Evolutionary conservation across 53 echinoderm and acorn worm genomes (phyloP).

Genomic region (Holothuria scabra): DNA sequence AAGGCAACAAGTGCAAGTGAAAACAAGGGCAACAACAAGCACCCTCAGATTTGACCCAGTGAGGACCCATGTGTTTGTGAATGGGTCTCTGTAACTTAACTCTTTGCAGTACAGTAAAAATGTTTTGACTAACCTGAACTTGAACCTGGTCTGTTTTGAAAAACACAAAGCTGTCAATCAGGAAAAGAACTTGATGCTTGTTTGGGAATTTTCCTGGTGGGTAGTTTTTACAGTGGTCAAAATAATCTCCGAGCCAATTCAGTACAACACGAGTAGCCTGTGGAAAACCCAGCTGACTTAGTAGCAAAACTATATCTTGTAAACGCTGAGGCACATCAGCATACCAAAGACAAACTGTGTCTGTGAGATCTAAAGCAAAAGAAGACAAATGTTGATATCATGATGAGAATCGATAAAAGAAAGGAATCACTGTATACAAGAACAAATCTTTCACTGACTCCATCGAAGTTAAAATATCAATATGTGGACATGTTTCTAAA

Average conservation of each 20-base stretch:
- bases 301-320: slow-evolving; percentile 66
- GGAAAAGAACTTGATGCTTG: slow-evolving; percentile 70
- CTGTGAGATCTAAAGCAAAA: not conserved
- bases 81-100: too few relatives aligned
- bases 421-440: too few relatives aligned
- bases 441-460: too few relatives aligned
- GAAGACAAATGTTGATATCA: too few relatives aligned
- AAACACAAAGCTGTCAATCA: slow-evolving; percentile 89
- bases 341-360: slow-evolving; percentile 84
- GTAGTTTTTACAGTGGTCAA: slow-evolving; percentile 84
- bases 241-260: slow-evolving; percentile 80
- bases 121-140: slow-evolving; percentile 15
- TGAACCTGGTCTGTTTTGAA: slow-evolving; percentile 40
- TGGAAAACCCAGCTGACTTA: slow-evolving; percentile 79
- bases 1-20: too few relatives aligned
- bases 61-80: too few relatives aligned
- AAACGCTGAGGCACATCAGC: slow-evolving; percentile 71
- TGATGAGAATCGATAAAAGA: too few relatives aligned
- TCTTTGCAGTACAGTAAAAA: too few relatives aligned
- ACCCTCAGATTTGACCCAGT: too few relatives aligned
- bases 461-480: too few relatives aligned
- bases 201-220: slow-evolving; percentile 89
- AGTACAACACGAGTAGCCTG: slow-evolving; percentile 69
- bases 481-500: too few relatives aligned
- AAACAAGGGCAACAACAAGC: too few relatives aligned